A percentile compares a stretch with the other conserved stretches of the same genome.
Conservation (phyloP, 1,140 invertebrate genomes). For the Bombus superbus region DNA sequence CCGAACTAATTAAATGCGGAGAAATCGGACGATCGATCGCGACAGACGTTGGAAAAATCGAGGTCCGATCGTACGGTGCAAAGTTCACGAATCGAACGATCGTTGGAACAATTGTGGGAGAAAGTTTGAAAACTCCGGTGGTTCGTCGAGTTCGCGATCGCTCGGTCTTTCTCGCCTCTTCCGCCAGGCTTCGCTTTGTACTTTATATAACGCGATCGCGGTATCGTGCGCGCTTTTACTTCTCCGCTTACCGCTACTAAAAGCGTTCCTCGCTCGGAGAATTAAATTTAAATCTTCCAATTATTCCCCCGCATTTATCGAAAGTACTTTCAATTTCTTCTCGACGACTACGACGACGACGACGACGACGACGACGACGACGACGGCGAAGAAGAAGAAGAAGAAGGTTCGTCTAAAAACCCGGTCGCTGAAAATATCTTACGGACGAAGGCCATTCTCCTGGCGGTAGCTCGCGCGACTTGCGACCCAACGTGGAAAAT, state of each 20-base stretch:
- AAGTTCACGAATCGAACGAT: neutral
- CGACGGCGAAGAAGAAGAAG: too few relatives aligned
- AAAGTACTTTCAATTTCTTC: neutral
- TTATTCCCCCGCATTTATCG: neutral
- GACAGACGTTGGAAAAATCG: too few relatives aligned
- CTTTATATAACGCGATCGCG: neutral
- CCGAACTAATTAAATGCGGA: neutral
- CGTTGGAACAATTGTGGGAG: neutral
- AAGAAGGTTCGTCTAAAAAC: neutral
- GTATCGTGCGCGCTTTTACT: neutral
- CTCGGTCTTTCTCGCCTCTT: neutral
- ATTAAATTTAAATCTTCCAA: neutral
- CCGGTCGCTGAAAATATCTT: conserved; percentile 11
- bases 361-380: too few relatives aligned
- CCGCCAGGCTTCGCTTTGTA: neutral
- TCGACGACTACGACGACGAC: too few relatives aligned
- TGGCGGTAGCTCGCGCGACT: conserved; percentile 4
- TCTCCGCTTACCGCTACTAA: neutral
- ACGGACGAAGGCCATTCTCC: conserved; percentile 36
- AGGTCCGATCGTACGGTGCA: too few relatives aligned
- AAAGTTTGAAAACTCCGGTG: neutral
- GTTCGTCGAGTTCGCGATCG: neutral
- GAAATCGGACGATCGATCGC: neutral
- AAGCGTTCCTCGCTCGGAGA: neutral
- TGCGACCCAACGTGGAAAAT: conserved; percentile 60